Conservation (phyloP, 1,140 invertebrate genomes). For the Brevipalpus yothersi region DNA sequence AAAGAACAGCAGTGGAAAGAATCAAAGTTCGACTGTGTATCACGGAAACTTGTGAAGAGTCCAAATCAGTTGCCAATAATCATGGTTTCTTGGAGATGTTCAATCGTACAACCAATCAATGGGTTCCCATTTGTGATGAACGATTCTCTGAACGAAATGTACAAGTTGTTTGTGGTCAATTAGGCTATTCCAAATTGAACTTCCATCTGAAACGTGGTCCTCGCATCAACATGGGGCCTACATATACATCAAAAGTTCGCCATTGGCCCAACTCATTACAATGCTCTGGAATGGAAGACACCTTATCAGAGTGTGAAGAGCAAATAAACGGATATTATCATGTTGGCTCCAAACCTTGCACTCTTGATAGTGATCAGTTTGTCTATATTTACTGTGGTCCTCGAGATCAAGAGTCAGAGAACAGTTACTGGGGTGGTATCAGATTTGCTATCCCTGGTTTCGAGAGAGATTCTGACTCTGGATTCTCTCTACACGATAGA, state of each 20-base stretch:
- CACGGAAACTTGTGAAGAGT: slow-evolving; percentile 17
- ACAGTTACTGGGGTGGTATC: slow-evolving; percentile 87
- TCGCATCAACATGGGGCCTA: slow-evolving; percentile 56
- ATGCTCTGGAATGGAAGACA: slow-evolving; percentile 51
- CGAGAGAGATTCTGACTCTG: slow-evolving; percentile 53
- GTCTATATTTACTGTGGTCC: slow-evolving; percentile 77
- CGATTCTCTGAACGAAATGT: slow-evolving; percentile 82
- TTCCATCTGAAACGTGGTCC: slow-evolving; percentile 53
- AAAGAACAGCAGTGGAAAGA: slow-evolving; percentile 11
- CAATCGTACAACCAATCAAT: slow-evolving; percentile 77
- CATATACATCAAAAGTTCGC: slow-evolving; percentile 57
- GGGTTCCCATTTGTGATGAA: slow-evolving; percentile 86
- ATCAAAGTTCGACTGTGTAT: slow-evolving; percentile 16
- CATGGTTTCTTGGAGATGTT: slow-evolving; percentile 74
- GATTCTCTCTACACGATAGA: slow-evolving; percentile 14
- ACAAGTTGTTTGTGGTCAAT: slow-evolving; percentile 74
- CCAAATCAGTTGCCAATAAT: slow-evolving; percentile 10
- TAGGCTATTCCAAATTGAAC: slow-evolving; percentile 71
- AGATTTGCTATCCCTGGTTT: slow-evolving; percentile 67
- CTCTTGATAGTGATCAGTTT: slow-evolving; percentile 56
- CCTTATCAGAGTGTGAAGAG: slow-evolving; percentile 61
- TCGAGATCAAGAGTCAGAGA: slow-evolving; percentile 16
- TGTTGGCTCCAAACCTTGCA: slow-evolving; percentile 44
- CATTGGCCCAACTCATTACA: slow-evolving; percentile 81
- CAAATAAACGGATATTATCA: slow-evolving; percentile 58